These are phyloP conservation scores for Latrodectus geometricus DNA, from an alignment of 1,140 invertebrate species.

Conservation along the genomic window DNA sequence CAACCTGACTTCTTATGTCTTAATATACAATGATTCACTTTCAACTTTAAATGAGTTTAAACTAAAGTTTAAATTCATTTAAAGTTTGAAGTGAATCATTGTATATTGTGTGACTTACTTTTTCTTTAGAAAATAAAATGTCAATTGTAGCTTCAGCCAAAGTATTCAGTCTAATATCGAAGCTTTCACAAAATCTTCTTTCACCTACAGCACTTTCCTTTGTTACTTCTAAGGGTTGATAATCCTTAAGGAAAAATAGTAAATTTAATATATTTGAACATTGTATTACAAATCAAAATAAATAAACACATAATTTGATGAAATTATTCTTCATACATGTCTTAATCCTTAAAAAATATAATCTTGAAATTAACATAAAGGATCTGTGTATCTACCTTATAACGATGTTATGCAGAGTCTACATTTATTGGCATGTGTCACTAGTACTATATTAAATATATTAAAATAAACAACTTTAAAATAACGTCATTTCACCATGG, in stretches of 20 bases:
- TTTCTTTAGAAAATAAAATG: slow-evolving; percentile 95
- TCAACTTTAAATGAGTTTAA: no score
- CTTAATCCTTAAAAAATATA: neutral
- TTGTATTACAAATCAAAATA: no score
- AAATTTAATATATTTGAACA: neutral
- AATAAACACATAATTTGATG: neutral
- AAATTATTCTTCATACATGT: neutral
- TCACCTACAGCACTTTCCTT: slow-evolving; percentile 84
- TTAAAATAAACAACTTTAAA: no score
- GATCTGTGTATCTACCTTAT: no score
- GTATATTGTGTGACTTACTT: slow-evolving; percentile 68
- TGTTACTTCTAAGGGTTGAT: slow-evolving; percentile 67
- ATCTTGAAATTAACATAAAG: neutral
- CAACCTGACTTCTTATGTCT: no score
- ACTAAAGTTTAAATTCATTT: no score
- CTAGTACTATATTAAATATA: no score
- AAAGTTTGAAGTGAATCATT: no score
- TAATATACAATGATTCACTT: no score
- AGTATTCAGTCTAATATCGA: slow-evolving; percentile 91
- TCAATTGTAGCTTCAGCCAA: slow-evolving; percentile 93
- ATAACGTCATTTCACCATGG: no score
- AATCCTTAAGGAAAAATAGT: slow-evolving; percentile 62
- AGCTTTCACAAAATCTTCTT: slow-evolving; percentile 86
- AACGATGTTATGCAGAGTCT: no score
- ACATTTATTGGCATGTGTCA: no score